Evolutionary conservation across 1,140 invertebrate species (phyloP), one percentile per base, ranked within the genome.

Genomic region (Leptinotarsa defecta): DNA sequence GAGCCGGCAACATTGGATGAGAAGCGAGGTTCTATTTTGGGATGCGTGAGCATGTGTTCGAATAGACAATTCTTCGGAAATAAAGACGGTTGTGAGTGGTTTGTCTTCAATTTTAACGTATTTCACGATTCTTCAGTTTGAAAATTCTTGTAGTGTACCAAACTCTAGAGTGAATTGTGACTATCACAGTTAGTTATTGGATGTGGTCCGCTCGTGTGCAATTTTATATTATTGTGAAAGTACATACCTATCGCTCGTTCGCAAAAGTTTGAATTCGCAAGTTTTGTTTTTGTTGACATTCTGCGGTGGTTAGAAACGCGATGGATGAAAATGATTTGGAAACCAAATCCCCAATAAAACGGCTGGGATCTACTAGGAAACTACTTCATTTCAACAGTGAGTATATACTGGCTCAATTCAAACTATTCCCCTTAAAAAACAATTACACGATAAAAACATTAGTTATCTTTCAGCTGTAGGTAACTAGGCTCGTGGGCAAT

Each of bases 291-390:
- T 24, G 24, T 68, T 68, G 65, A 34, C 24, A 24, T 68, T 68
- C n/a, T 43, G 34, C 24, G 24, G 65, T 57, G 52, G 52, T 57
- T n/a, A 57, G 17, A 19, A 57, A 57, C 52, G 70, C 22, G 64
- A 90, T 91, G 89, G 91, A 91, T 86, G 92, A 93, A 84, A 89
- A 91, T 83, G 92, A 93, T 83, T 89, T 89, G 75, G 89, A 90
- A 82, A 83, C 89, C 73, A 92, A 92, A 81, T 93, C 92, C 72
- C 92, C 93, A 52, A 93, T 94, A 85, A 92, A 92, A 85, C 87
- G 92, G 63, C 89, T 94, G 74, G 93, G 92, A 81, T 94, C 92
- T 70, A 93, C 92, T 15, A 90, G 92, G 82, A 94, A 94, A 86
- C 87, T 94, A 73, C 88, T 93, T 19, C 89, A 92, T 73, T 93